Percentiles rank a stretch among this genome's conserved stretches.
Conservation (phyloP, 2,888 invertebrate genomes). For the Cephus pygmeus region DNA sequence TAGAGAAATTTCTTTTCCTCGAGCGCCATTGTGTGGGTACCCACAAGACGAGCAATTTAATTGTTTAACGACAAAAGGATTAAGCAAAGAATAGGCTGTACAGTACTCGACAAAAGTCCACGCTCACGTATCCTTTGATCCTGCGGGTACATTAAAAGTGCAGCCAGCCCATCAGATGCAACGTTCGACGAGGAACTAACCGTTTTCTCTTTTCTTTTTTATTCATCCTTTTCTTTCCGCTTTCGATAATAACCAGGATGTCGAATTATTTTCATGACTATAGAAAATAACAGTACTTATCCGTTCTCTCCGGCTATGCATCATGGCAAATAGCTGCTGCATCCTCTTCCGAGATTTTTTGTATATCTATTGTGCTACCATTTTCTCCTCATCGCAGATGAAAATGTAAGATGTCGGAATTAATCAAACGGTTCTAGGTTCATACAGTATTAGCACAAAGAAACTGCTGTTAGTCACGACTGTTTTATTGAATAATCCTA, state of each 20-base stretch:
- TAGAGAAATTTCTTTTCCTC: not conserved
- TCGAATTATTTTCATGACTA: not conserved
- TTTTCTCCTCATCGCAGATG: not conserved
- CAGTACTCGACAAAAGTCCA: slow-evolving; percentile 3
- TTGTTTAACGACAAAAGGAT: slow-evolving; percentile 4
- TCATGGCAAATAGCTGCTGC: not conserved
- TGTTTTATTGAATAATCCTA: not conserved
- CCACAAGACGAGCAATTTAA: not conserved
- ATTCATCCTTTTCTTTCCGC: not conserved
- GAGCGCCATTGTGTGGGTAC: not conserved
- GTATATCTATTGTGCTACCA: not conserved
- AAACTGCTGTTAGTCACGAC: not conserved
- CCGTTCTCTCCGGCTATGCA: not conserved
- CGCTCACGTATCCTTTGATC: not conserved
- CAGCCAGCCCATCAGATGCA: not conserved
- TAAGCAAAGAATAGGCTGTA: not conserved
- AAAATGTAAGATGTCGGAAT: not conserved
- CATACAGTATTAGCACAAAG: not conserved
- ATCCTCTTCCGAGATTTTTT: not conserved
- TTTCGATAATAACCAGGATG: slow-evolving; percentile 1
- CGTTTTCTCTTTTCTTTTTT: not conserved
- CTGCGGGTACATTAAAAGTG: not conserved
- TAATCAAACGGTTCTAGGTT: not conserved
- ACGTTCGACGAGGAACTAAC: not conserved
- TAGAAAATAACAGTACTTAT: not conserved